These are phyloP conservation scores for Hermetia illucens DNA, from an alignment of 1,140 invertebrate species.

Conservation along the genomic window DNA sequence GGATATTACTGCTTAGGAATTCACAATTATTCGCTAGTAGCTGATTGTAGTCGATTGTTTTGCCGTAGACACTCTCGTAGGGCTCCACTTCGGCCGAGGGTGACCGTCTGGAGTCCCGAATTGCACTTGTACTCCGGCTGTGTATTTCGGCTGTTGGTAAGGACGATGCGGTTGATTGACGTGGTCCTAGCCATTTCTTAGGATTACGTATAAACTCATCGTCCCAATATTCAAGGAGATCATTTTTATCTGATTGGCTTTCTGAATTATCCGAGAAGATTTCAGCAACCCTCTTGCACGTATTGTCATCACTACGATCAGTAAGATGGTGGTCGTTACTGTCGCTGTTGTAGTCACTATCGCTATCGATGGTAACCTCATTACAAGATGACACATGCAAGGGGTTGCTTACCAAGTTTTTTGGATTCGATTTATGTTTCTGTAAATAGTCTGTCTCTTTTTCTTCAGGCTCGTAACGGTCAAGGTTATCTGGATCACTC, in stretches of 20 bases:
- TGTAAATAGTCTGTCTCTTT: neutral
- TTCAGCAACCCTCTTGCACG: conserved; percentile 2
- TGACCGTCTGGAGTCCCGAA: no score
- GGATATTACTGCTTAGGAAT: conserved; percentile 6
- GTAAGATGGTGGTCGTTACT: neutral
- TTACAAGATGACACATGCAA: conserved; percentile 4
- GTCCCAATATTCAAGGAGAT: conserved; percentile 3
- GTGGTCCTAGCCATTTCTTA: neutral
- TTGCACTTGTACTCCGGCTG: no score
- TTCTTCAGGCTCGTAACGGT: neutral
- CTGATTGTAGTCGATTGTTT: conserved; percentile 4
- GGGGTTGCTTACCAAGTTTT: conserved; percentile 4
- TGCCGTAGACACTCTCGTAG: conserved; percentile 5
- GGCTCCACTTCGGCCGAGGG: neutral
- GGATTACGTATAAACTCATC: neutral
- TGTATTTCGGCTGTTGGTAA: no score
- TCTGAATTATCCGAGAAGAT: neutral
- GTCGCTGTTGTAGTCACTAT: conserved; percentile 1
- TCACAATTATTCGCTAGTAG: conserved; percentile 2
- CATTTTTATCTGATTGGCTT: neutral
- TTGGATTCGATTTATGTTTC: neutral
- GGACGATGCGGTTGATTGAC: neutral
- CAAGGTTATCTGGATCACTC: neutral
- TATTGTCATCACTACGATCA: neutral
- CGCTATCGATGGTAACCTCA: neutral